phyloP scores from a whole-genome alignment of 2,797 vertebrate genomes.

The Pipistrellus nathusii region DNA sequence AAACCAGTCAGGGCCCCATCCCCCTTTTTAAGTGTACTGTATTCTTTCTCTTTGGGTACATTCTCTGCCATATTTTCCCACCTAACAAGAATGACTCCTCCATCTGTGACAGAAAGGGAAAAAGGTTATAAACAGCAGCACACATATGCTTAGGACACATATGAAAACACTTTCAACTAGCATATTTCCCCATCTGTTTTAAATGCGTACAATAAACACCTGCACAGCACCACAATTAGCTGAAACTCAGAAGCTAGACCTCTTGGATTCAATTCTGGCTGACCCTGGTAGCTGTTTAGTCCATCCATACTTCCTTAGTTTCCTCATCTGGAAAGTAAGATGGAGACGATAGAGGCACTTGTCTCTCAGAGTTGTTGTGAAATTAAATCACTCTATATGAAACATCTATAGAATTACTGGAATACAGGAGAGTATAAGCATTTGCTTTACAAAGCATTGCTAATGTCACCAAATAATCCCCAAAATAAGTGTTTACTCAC shows the following conservation, averaged over 20 bases:
- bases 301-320: not conserved
- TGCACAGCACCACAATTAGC: not conserved
- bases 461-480: not conserved
- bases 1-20: not conserved
- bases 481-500: not conserved
- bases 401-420: not conserved
- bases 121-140: not conserved
- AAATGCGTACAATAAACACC: not conserved
- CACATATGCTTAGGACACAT: not conserved
- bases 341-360: not conserved
- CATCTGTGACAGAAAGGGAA: not conserved
- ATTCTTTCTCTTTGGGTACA: not conserved
- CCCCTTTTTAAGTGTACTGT: not conserved
- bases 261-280: not conserved
- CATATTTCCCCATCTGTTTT: not conserved
- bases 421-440: not conserved
- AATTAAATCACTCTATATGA: not conserved
- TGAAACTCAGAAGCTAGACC: not conserved
- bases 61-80: not conserved
- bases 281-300: not conserved
- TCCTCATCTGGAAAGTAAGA: slow-evolving; percentile 5
- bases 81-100: not conserved
- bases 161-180: not conserved
- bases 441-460: not conserved
- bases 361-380: not conserved